phyloP scores from a whole-genome alignment of 2,797 vertebrate species.

The Spinibarbus caldwelli region DNA sequence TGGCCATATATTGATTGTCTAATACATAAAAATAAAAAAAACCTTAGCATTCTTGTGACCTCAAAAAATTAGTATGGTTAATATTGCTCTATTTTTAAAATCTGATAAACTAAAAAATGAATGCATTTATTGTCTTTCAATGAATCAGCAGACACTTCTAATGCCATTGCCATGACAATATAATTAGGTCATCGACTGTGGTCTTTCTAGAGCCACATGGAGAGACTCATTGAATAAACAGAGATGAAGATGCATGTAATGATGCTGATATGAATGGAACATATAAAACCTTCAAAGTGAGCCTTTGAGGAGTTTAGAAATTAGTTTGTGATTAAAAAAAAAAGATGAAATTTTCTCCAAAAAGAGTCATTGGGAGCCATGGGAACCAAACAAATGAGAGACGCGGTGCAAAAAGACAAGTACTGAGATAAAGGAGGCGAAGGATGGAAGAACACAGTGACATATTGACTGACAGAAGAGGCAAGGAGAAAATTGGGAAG shows the following conservation, averaged over 20 bases:
- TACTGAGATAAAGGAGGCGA: slow-evolving; percentile 7
- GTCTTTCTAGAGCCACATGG: not conserved
- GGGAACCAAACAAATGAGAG: slow-evolving; percentile 15
- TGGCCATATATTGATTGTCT: not conserved
- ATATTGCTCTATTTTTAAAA: not conserved
- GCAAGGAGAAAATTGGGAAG: not conserved
- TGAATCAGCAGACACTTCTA: slow-evolving; percentile 11
- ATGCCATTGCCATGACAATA: slow-evolving; percentile 42
- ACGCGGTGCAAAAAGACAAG: slow-evolving; percentile 5
- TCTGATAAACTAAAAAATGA: not conserved
- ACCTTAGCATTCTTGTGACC: not conserved
- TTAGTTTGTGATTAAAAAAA: not conserved
- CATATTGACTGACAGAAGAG: slow-evolving; percentile 2
- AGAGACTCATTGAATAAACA: slow-evolving; percentile 1
- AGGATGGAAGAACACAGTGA: slow-evolving; percentile 18
- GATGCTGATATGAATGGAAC: not conserved
- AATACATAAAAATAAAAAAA: not conserved
- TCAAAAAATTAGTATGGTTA: not conserved
- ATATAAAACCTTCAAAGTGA: not conserved
- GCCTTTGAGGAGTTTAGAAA: not conserved
- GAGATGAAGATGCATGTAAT: not conserved
- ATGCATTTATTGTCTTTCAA: not conserved
- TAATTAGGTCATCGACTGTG: slow-evolving; percentile 11
- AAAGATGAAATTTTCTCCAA: not conserved
- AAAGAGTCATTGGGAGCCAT: slow-evolving; percentile 8